Base-by-base conservation (phyloP, 2,113 vertebrate genomes). In the Cairina moschata region DNA sequence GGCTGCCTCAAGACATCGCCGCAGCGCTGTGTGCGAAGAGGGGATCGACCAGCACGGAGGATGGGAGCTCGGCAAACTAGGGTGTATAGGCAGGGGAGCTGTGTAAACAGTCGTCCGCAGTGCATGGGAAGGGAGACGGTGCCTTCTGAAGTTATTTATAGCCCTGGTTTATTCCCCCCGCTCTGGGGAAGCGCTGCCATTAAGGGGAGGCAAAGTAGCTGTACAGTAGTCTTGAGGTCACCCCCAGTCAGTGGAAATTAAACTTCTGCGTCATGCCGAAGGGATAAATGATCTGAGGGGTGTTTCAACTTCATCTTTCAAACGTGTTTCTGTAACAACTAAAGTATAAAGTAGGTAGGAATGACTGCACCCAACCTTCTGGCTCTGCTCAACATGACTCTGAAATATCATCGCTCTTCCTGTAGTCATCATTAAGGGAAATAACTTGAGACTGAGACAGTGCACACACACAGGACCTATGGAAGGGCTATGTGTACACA, bases 81-180 rank as follows among this genome's bases (percentile, higher is more conserved):
- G 23, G 2, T 34, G 0, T 32, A 7, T 48, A 81, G 62, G 46
- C 31, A 34, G 32, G 67, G 62, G 67, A 14, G 68, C 50, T 58
- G 2, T 88, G 93, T 92, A 91, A 92, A 91, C 93, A 91, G 77
- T 62, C 66, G 92, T 20, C 93, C 94, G 96, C 90, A 86, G 82
- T 88, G 83, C 83, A 36, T 79, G 83, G 71, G 90, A 54, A 71
- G 86, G 60, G 86, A 75, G 82, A 68, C 66, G 26, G 16, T 83
- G 86, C 83, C 83, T 86, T 68, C 13, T 38, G 72, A 86, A 95
- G 93, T 91, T 95, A 95, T 97, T 95, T 95, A 93, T 93, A 95
- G 94, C 46, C 28, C n/a, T 31, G 79, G 66, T 91, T 66, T 44
- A 9, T 77, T 90, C 93, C 34, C 62, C 62, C 55, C 78, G 31